Conservation (phyloP, 2,888 invertebrate species). For the Nemapogon koenigi region DNA sequence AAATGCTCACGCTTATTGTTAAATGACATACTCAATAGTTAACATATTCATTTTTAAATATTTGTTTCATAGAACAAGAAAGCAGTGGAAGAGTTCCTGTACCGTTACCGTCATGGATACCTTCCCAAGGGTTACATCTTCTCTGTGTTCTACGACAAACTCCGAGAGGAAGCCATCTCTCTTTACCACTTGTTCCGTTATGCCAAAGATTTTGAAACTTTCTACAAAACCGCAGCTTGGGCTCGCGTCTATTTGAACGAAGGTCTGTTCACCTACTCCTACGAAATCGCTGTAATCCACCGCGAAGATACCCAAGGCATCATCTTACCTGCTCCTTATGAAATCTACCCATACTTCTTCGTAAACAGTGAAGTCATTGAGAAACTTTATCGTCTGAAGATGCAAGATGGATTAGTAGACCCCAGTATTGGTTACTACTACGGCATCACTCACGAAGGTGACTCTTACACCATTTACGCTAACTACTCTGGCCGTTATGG, state of each 20-base stretch:
- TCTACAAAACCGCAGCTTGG: constrained; percentile 65
- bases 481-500: constrained; percentile 62
- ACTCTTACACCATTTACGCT: constrained; percentile 55
- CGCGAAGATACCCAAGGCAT: constrained; percentile 64
- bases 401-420: constrained; percentile 32
- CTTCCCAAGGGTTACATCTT: constrained; percentile 54
- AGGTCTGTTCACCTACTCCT: constrained; percentile 67
- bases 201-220: constrained; percentile 67
- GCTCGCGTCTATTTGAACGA: constrained; percentile 67
- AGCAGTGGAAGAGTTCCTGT: constrained; percentile 46
- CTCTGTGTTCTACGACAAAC: constrained; percentile 50
- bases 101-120: constrained; percentile 43
- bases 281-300: constrained; percentile 65
- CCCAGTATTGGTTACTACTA: constrained; percentile 32
- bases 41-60: constrained; percentile 39
- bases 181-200: constrained; percentile 65
- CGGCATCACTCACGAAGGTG: constrained; percentile 42
- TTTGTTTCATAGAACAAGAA: constrained; percentile 38
- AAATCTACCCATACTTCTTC: constrained; percentile 70
- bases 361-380: constrained; percentile 63
- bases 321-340: constrained; percentile 70
- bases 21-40: constrained; percentile 42
- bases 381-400: constrained; percentile 44
- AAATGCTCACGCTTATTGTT: constrained; percentile 39
- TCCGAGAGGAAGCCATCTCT: constrained; percentile 53